Evolutionary conservation across 2,113 vertebrate species (phyloP).

Genomic region (Larimichthys crocea): DNA sequence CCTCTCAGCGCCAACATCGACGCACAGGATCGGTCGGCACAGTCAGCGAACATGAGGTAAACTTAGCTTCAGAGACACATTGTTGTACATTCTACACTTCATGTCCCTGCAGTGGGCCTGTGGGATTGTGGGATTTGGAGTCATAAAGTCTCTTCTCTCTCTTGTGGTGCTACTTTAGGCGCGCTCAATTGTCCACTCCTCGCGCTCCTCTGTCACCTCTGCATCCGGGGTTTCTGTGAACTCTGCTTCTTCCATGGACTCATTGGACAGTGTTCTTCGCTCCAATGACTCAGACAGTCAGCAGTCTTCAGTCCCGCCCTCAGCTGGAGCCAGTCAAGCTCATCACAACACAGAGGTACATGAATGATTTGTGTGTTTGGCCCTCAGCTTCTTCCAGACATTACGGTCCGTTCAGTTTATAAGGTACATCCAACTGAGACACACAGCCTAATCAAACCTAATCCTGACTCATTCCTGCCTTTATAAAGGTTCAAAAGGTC

Average conservation of each 20-base stretch:
- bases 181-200: conserved; percentile 90
- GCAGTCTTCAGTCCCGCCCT: conserved; percentile 34
- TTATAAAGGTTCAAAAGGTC: neutral
- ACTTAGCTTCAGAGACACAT: neutral
- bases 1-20: conserved; percentile 85
- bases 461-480: too few relatives aligned
- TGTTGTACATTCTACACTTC: too few relatives aligned
- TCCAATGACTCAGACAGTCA: conserved; percentile 88
- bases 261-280: conserved; percentile 90
- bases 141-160: neutral
- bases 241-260: conserved; percentile 90
- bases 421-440: too few relatives aligned
- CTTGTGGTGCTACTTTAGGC: conserved; percentile 52
- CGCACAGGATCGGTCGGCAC: conserved; percentile 96
- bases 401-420: too few relatives aligned
- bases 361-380: too few relatives aligned
- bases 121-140: neutral
- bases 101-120: neutral
- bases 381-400: neutral
- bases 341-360: conserved; percentile 90
- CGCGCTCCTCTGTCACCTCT: conserved; percentile 92
- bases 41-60: conserved; percentile 92
- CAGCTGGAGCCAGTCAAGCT: conserved; percentile 64
- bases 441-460: too few relatives aligned
- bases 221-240: conserved; percentile 80